Base-by-base conservation (phyloP, 2,888 invertebrate species). In the Drosophila hamatofila region DNA sequence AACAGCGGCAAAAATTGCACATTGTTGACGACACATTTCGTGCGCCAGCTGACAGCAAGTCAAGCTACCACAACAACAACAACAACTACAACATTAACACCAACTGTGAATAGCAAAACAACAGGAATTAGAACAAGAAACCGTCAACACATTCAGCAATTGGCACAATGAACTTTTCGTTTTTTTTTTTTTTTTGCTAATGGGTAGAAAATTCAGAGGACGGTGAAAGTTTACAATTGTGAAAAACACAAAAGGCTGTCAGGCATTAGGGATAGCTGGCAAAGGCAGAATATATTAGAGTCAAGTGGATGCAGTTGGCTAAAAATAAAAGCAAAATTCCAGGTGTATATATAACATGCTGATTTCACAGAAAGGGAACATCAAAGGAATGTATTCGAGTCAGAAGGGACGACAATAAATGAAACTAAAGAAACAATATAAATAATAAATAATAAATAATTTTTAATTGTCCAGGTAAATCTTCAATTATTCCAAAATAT, bases 101-200 rank as follows among this genome's bases (percentile, higher is more conserved):
- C 41, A 33, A 23, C 44, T 44, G 14, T 21, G 14, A 14, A 18
- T 3, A 18, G 12, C 37, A 21, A 3, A 44, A 58, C 37, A 61
- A 65, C 58, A 42, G 76, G 39, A 75, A 66, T 57, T 68, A 25
- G 49, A 55, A 64, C 63, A 51, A 70, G 44, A 75, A 80, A 67
- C 80, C 52, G 52, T 62, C 52, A 67, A 65, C 74, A 69, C 54
- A 81, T 60, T 78, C 25, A 54, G 55, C 49, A 88, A 85, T 84
- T 89, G 75, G 85, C 88, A 89, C 85, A 89, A 85, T 72, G 85
- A 86, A 89, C 88, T 80, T 85, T 85, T 74, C 60, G 61, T 66
- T 60, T 62, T 72, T 18, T 51, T 14, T 66, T 62, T 62, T 72
- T 18, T 35, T 11, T 8, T 57, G 64, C 75, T 75, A 83, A 83